These are phyloP conservation scores for Polydrusus pterygomalis DNA, from an alignment of 2,888 invertebrate species.

Conservation along the genomic window DNA sequence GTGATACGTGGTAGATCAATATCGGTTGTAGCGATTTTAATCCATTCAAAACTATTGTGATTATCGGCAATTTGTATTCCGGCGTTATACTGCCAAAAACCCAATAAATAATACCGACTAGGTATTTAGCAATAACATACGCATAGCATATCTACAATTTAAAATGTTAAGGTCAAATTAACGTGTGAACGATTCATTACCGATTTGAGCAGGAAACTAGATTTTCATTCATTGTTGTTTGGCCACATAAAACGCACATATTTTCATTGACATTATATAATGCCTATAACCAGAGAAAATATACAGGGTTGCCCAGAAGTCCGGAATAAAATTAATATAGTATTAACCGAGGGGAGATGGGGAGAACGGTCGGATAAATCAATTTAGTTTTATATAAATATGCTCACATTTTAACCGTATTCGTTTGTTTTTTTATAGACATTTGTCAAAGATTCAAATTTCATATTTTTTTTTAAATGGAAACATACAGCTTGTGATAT, in stretches of 20 bases:
- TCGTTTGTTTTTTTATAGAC: too few species aligned
- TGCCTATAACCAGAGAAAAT: too few species aligned
- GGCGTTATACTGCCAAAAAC: slow-evolving; percentile 13
- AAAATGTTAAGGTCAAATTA: slow-evolving; percentile 25
- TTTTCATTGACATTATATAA: background rate
- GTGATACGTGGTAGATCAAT: too few species aligned
- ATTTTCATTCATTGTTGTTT: slow-evolving; percentile 24
- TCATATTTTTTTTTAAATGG: too few species aligned
- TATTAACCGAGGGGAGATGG: too few species aligned
- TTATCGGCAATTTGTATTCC: slow-evolving; percentile 12
- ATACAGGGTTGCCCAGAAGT: too few species aligned
- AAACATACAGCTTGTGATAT: too few species aligned
- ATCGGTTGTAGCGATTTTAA: background rate
- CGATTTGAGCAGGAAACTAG: slow-evolving; percentile 13
- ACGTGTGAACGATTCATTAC: slow-evolving; percentile 10
- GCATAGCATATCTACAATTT: slow-evolving; percentile 9
- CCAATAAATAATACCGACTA: slow-evolving; percentile 6
- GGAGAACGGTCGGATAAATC: too few species aligned
- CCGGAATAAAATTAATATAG: too few species aligned
- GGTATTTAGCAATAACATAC: slow-evolving; percentile 12
- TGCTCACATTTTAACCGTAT: too few species aligned
- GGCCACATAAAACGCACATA: background rate
- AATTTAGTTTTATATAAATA: too few species aligned
- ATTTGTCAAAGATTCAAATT: too few species aligned
- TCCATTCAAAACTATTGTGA: background rate